phyloP scores from a whole-genome alignment of 2,797 vertebrate genomes.

The Cetoscarus ocellatus region DNA sequence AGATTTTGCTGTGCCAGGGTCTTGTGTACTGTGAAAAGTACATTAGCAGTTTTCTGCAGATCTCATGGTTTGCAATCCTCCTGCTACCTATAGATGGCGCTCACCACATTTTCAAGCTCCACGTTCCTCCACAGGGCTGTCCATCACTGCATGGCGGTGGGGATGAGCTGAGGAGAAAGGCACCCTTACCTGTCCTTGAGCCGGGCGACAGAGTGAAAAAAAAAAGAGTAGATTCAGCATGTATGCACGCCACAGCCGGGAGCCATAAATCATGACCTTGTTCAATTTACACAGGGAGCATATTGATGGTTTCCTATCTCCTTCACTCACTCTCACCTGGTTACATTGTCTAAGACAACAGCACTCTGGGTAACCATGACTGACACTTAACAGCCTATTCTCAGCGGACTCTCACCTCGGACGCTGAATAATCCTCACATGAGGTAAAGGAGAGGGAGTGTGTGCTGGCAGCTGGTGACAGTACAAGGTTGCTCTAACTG shows the following conservation, averaged over 20 bases:
- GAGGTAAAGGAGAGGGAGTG: constrained; percentile 27
- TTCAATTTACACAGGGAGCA: constrained; percentile 82
- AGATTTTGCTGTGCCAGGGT: too few relatives aligned
- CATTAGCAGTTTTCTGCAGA: background rate
- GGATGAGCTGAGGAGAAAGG: constrained; percentile 74
- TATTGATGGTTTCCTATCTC: constrained; percentile 83
- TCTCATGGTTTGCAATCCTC: constrained; percentile 20
- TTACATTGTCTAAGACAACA: constrained; percentile 78
- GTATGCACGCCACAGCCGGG: constrained; percentile 64
- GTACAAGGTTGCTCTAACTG: constrained; percentile 61
- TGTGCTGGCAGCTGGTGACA: constrained; percentile 15
- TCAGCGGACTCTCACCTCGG: constrained; percentile 66
- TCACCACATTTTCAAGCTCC: constrained; percentile 68
- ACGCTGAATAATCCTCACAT: constrained; percentile 67
- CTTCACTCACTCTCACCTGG: constrained; percentile 80
- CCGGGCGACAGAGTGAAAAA: constrained; percentile 50
- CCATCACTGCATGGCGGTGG: constrained; percentile 64
- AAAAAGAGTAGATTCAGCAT: constrained; percentile 83
- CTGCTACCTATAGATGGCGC: constrained; percentile 77
- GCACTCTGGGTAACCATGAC: constrained; percentile 71
- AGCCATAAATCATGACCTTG: constrained; percentile 84
- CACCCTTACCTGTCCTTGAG: constrained; percentile 84
- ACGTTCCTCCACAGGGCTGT: constrained; percentile 48
- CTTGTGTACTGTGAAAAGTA: too few relatives aligned
- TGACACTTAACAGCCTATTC: constrained; percentile 77